Evolutionary conservation across 2,797 vertebrate genomes (phyloP).

Genomic region (Crenichthys baileyi): DNA sequence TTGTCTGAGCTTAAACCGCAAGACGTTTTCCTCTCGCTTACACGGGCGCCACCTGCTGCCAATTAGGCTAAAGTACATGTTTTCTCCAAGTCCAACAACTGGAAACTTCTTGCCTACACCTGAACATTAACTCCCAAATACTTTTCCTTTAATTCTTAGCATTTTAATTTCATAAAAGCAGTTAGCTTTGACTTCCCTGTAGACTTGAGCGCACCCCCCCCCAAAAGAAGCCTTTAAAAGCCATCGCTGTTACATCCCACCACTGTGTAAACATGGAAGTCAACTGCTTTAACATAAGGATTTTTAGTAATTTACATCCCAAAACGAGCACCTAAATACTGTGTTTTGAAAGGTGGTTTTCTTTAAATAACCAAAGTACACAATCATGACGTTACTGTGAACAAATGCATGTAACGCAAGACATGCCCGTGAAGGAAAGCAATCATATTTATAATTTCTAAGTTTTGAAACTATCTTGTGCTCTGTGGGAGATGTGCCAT

Average conservation of each 20-base stretch:
- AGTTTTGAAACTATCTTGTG: background rate
- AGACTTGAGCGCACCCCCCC: background rate
- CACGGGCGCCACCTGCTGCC: slow-evolving; percentile 46
- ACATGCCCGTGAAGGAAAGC: background rate
- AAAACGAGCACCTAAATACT: background rate
- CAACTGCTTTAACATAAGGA: background rate
- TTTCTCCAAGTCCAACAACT: background rate
- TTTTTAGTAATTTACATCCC: background rate
- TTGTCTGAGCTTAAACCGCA: slow-evolving; percentile 8
- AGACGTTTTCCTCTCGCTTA: background rate
- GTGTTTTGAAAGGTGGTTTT: background rate
- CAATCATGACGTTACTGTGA: background rate
- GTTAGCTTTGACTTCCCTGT: background rate
- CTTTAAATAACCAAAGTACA: background rate
- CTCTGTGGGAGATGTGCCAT: background rate
- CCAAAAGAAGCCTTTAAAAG: background rate
- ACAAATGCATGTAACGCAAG: background rate
- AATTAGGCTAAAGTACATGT: background rate
- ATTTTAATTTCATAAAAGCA: background rate
- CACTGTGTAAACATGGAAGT: background rate
- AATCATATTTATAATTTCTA: background rate
- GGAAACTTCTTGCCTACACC: background rate
- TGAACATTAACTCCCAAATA: background rate
- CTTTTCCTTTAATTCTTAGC: background rate
- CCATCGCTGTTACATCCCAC: background rate